phyloP scores from a whole-genome alignment of 92 coral and sea anemone genomes.

The Actinernus sp. region DNA sequence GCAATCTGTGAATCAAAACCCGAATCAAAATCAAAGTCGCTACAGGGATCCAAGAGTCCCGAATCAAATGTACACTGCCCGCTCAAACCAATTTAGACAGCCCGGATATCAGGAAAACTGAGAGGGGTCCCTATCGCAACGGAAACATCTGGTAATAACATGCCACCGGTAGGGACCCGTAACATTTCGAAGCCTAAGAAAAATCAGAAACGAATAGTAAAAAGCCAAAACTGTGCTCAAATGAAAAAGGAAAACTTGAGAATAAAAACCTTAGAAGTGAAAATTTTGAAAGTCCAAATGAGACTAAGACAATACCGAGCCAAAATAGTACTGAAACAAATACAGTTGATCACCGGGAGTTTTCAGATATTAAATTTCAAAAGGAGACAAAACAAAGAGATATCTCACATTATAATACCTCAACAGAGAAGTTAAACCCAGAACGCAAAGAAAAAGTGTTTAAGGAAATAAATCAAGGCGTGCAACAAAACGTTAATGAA shows the following conservation, averaged over 20 bases:
- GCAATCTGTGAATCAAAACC: neutral
- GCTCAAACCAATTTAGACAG: too few relatives aligned
- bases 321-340: too few relatives aligned
- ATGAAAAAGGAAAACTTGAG: too few relatives aligned
- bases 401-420: too few relatives aligned
- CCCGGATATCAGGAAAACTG: slow-evolving; percentile 36
- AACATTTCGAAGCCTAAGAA: slow-evolving; percentile 11
- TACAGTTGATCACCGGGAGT: too few relatives aligned
- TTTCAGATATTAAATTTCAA: neutral
- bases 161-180: too few relatives aligned
- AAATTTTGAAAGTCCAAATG: too few relatives aligned
- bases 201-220: slow-evolving; percentile 5
- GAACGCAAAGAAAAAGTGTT: too few relatives aligned
- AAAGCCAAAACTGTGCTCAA: too few relatives aligned
- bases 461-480: slow-evolving; percentile 3
- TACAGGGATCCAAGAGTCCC: neutral
- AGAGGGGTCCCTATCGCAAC: slow-evolving; percentile 23
- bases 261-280: too few relatives aligned
- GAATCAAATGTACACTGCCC: too few relatives aligned
- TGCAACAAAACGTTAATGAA: neutral
- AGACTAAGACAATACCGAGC: too few relatives aligned
- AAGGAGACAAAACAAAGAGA: neutral
- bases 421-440: neutral
- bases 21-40: slow-evolving; percentile 2
- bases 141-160: neutral